Evolutionary conservation across 1,140 invertebrate species (phyloP), one percentile per base, ranked within the genome.

Genomic region (Drosophila bifasciata): DNA sequence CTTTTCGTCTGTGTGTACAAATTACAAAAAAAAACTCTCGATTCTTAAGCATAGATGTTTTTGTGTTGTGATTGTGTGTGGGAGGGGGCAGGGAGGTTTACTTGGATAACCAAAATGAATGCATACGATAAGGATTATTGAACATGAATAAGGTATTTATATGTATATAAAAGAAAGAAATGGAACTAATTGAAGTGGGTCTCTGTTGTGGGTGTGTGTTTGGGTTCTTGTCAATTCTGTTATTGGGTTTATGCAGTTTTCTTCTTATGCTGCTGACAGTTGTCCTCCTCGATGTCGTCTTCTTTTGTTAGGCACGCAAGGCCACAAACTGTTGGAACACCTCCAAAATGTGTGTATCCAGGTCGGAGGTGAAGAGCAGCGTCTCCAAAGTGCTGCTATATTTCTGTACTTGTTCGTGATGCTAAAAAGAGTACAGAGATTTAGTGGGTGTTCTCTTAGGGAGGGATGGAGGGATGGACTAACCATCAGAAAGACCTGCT

Each of bases 381-480:
- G 96, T 98, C 92, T 99, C 98, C 90, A 99, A 91, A 0, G 97
- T 99, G 63, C 95, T 96, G 89, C 97, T 97, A 93, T 99, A 99
- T 88, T 97, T 97, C 93, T 97, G 97, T n/a, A 99, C 98, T 94
- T 99, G 97, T 89, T 98, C 97, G 91, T 99, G 96, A 92, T 99
- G 98, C 98, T 96, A 91, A 19, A 23, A n/a, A 90, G 79, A 23
- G 17, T 39, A 32, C 7, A 11, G n/a, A 36, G n/a, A 36, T 36
- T 36, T 23, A 53, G 5, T 25, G 15, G 16, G 13, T 13, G 2
- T n/a, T 50, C 9, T 32, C 7, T 6, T 17, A 19, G 9, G 5
- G 1, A 16, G 8, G 1, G 7, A 40, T 36, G 8, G 32, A 0
- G 15, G 0, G 1, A 2, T 11, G 7, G n/a, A 44, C 93, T 95